Conservation (phyloP, 2,797 vertebrate species). For the Ctenochaetus hawaiiensis region DNA sequence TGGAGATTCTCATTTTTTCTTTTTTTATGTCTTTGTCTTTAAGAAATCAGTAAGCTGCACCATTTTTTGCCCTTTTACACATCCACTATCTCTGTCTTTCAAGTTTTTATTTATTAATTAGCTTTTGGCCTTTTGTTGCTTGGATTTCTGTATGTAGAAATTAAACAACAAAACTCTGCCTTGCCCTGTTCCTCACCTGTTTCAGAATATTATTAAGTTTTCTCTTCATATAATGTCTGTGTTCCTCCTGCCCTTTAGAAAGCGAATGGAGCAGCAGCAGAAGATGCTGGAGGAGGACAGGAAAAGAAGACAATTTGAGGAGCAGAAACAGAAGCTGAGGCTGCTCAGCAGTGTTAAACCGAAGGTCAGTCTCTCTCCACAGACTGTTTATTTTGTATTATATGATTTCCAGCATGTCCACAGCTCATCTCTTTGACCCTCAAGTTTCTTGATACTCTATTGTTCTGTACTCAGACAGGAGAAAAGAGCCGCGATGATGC, state of each 20-base stretch:
- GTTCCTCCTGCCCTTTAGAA: constrained; percentile 80
- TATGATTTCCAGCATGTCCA: not conserved
- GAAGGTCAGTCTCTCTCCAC: constrained; percentile 86
- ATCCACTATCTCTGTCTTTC: too few relatives aligned
- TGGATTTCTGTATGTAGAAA: not conserved
- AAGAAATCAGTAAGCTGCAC: too few relatives aligned
- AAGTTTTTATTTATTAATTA: not conserved
- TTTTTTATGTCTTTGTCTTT: too few relatives aligned
- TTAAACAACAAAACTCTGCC: not conserved
- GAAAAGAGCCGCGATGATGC: constrained; percentile 98
- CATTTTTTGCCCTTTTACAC: too few relatives aligned
- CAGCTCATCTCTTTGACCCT: constrained; percentile 2
- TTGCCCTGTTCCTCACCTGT: not conserved
- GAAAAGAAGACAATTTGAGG: constrained; percentile 97
- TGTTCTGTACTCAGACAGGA: constrained; percentile 74
- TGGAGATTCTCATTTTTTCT: too few relatives aligned
- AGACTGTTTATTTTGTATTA: not conserved
- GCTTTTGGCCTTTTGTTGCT: not conserved
- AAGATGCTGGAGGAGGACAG: constrained; percentile 97
- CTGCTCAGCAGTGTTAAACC: constrained; percentile 97
- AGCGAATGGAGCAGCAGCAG: constrained; percentile 96
- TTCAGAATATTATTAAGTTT: not conserved
- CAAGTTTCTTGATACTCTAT: constrained; percentile 9
- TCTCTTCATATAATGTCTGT: not conserved
- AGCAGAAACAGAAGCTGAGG: constrained; percentile 98